Percentiles rank a stretch among this genome's conserved stretches.
These are phyloP conservation scores for Kobus ellipsiprymnus DNA, from an alignment of 2,113 vertebrate genomes.

Conservation along the genomic window DNA sequence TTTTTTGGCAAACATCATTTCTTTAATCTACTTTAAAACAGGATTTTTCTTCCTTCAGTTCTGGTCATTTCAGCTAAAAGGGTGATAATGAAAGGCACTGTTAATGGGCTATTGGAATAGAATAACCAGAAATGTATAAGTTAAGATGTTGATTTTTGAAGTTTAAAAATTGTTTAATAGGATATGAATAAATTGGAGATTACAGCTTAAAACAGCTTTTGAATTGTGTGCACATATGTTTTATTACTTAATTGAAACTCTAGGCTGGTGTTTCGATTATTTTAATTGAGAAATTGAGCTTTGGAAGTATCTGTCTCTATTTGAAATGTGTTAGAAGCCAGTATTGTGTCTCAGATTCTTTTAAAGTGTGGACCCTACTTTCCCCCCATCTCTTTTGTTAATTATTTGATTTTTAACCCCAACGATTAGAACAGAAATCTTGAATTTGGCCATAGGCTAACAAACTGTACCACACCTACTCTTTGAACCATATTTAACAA, in stretches of 20 bases:
- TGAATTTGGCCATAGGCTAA: background rate
- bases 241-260: background rate
- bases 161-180: background rate
- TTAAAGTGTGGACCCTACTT: background rate
- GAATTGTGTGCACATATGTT: background rate
- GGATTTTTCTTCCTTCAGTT: background rate
- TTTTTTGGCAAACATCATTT: background rate
- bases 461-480: background rate
- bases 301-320: background rate
- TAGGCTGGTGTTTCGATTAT: background rate
- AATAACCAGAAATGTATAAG: background rate
- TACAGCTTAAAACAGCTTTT: background rate
- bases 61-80: background rate
- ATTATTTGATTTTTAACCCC: background rate
- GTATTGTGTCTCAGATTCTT: background rate
- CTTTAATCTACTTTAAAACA: background rate
- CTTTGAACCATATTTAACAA: background rate
- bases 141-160: background rate
- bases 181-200: background rate
- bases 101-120: background rate
- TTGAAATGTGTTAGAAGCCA: background rate
- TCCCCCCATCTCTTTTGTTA: background rate
- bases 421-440: background rate
- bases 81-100: background rate
- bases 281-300: background rate